Evolutionary conservation across 2,888 invertebrate species (phyloP).

Genomic region (Cartodere bifasciata): DNA sequence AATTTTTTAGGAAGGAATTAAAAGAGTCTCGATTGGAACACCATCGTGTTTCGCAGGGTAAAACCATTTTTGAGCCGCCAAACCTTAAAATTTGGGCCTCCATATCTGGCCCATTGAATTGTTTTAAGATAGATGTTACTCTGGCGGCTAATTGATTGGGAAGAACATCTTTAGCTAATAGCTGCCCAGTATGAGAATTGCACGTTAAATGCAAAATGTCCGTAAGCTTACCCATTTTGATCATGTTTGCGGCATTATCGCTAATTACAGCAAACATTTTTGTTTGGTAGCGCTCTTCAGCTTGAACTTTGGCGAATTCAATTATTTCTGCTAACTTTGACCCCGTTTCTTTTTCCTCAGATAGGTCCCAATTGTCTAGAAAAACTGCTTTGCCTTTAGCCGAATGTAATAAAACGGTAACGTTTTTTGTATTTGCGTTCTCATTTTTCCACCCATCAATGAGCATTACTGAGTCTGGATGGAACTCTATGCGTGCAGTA

Average conservation of each 20-base stretch:
- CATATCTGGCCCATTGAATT: slow-evolving; percentile 12
- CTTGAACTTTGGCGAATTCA: slow-evolving; percentile 11
- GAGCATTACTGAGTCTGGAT: slow-evolving; percentile 9
- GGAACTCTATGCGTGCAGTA: slow-evolving; percentile 7
- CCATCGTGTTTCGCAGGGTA: slow-evolving; percentile 10
- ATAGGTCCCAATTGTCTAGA: slow-evolving; percentile 15
- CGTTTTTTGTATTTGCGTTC: slow-evolving; percentile 9
- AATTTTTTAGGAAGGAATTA: slow-evolving; percentile 7
- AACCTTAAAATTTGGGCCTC: slow-evolving; percentile 11
- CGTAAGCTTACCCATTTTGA: slow-evolving; percentile 15
- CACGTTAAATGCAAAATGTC: slow-evolving; percentile 17
- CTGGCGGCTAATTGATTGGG: slow-evolving; percentile 11
- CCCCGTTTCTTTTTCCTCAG: slow-evolving; percentile 9
- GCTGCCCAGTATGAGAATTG: slow-evolving; percentile 18
- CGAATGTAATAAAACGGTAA: slow-evolving; percentile 10
- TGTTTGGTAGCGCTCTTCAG: slow-evolving; percentile 12
- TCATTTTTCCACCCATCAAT: slow-evolving; percentile 13
- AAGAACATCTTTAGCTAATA: slow-evolving; percentile 17
- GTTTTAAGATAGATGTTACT: slow-evolving; percentile 10
- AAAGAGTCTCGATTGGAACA: slow-evolving; percentile 9
- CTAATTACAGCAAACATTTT: slow-evolving; percentile 18
- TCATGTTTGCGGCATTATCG: slow-evolving; percentile 20
- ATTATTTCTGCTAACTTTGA: slow-evolving; percentile 14
- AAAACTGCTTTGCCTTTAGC: slow-evolving; percentile 9
- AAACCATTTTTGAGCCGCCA: slow-evolving; percentile 11